phyloP scores from a whole-genome alignment of 2,113 vertebrate species.

The Thymallus thymallus region DNA sequence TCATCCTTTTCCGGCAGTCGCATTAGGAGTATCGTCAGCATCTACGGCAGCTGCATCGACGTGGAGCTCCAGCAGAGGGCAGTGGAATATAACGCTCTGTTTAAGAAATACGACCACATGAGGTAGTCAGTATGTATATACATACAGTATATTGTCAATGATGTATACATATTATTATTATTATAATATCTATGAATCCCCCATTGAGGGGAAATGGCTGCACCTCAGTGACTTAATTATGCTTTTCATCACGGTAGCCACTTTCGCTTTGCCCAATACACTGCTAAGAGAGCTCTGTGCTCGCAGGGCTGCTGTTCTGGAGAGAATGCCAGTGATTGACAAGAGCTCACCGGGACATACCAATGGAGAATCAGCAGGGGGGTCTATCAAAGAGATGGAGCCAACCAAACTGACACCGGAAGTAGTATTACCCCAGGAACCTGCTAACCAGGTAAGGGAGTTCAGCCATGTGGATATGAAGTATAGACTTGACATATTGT shows the following conservation, averaged over 20 bases:
- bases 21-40: constrained; percentile 85
- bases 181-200: too few species aligned
- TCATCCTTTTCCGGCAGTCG: constrained; percentile 63
- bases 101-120: constrained; percentile 90
- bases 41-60: constrained; percentile 86
- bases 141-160: too few species aligned
- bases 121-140: constrained; percentile 64
- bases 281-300: too few species aligned
- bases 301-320: constrained; percentile 82
- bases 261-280: too few species aligned
- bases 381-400: constrained; percentile 44
- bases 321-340: constrained; percentile 86
- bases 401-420: constrained; percentile 37
- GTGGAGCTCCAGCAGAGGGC: constrained; percentile 90
- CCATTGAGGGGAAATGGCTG: too few species aligned
- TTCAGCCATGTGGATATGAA: background rate
- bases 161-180: too few species aligned
- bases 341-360: constrained; percentile 64
- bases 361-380: constrained; percentile 61
- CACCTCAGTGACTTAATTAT: too few species aligned
- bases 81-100: constrained; percentile 85
- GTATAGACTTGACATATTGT: background rate
- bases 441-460: constrained; percentile 51
- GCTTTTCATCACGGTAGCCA: too few species aligned
- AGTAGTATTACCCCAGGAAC: constrained; percentile 25